phyloP scores from a whole-genome alignment of 2,113 vertebrate species.

The Urocynchramus pylzowi region DNA sequence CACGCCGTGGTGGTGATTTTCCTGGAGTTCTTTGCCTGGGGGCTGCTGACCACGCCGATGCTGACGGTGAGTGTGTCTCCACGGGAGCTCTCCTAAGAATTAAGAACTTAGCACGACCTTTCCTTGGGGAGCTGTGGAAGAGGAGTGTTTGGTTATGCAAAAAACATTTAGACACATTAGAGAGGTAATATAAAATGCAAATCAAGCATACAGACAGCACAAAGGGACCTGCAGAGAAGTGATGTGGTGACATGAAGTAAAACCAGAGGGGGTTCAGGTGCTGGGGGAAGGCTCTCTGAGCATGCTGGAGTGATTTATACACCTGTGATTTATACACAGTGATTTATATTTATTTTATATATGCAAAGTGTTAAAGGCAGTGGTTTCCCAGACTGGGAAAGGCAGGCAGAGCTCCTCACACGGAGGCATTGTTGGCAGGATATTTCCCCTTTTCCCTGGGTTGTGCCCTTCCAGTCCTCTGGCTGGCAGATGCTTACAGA shows the following conservation, averaged over 20 bases:
- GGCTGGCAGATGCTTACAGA: not conserved
- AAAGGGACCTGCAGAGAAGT: not conserved
- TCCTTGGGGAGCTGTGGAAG: not conserved
- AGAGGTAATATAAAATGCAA: not conserved
- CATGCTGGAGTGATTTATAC: not conserved
- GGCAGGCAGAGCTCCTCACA: not conserved
- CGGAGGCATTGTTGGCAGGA: too few species aligned
- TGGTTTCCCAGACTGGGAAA: not conserved
- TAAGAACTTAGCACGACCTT: not conserved
- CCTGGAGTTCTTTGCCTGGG: slow-evolving; percentile 92
- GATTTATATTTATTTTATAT: too few species aligned
- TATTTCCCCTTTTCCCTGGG: not conserved
- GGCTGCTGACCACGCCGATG: slow-evolving; percentile 88
- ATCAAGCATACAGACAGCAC: not conserved
- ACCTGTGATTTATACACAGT: too few species aligned
- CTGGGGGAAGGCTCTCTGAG: not conserved
- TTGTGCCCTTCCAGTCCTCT: not conserved
- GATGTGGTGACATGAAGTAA: not conserved
- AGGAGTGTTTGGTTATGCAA: not conserved
- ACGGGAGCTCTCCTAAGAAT: not conserved
- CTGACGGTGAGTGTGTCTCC: slow-evolving; percentile 74
- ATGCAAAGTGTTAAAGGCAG: not conserved
- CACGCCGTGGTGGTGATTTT: slow-evolving; percentile 92
- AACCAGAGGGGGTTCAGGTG: not conserved
- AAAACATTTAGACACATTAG: not conserved